Base-by-base conservation (phyloP, 2,113 vertebrate species). In the Odocoileus hemionus region DNA sequence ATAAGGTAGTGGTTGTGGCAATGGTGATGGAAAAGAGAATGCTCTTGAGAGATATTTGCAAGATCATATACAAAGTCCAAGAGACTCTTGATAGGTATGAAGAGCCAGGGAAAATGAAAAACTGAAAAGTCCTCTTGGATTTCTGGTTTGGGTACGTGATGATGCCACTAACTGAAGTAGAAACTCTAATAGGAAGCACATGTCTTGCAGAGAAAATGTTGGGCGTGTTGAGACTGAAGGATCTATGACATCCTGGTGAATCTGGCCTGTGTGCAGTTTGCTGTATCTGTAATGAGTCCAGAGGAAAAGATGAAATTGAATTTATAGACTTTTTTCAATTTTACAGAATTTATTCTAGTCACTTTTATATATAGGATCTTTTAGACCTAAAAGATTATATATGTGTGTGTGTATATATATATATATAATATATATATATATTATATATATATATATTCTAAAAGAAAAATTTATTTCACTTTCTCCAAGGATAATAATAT, bases 401-500 rank as follows among this genome's bases (percentile, higher is more conserved):
- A 57, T 10, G 9, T 57, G 3, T 57, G 25, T 33, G 16, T n/a
- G n/a, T n/a, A n/a, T n/a, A n/a, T n/a, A n/a, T n/a, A n/a, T n/a
- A n/a, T n/a, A n/a, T n/a, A n/a, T n/a, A n/a, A n/a, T n/a, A n/a
- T n/a, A n/a, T n/a, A n/a, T n/a, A n/a, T n/a, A n/a, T n/a, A n/a
- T n/a, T n/a, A n/a, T 61, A 17, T 19, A 61, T 33, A n/a, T 15
- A 93, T 30, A 89, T 85, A 61, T 50, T 60, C 50, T 87, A 91
- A 95, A 86, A 84, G 39, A 19, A 92, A 96, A 97, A 84, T 30
- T 92, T n/a, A 79, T 7, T 89, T 94, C 26, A 55, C 7, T 88
- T 4, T 85, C 33, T 95, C 93, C 88, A 94, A 90, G 54, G 52
- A 92, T 88, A 93, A 91, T 85, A 86, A 92, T 94, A 85, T 39